Percentiles rank a stretch among this genome's conserved stretches.
Conservation (phyloP, 2,113 vertebrate genomes). For the Sylvia atricapilla region DNA sequence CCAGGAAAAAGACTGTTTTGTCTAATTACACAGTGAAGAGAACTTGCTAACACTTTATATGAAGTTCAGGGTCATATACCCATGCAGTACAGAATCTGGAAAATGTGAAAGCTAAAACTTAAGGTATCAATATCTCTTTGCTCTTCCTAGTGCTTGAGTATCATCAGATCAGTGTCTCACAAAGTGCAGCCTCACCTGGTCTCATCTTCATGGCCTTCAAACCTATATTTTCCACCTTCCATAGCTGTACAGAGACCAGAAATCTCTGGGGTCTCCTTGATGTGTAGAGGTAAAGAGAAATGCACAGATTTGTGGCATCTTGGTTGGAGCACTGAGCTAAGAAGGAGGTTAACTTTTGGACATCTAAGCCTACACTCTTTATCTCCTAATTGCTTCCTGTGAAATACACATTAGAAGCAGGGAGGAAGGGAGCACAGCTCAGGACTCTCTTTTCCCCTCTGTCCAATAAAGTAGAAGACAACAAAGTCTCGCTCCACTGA, state of each 20-base stretch:
- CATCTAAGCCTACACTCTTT: not conserved
- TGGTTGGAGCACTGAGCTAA: not conserved
- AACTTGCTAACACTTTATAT: not conserved
- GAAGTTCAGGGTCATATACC: not conserved
- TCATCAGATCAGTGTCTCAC: not conserved
- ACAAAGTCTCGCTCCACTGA: not conserved
- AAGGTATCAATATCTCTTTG: not conserved
- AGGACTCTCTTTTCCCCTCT: not conserved
- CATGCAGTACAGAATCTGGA: not conserved
- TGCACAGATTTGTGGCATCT: not conserved
- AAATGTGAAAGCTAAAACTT: not conserved
- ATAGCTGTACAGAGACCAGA: not conserved
- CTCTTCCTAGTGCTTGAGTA: not conserved
- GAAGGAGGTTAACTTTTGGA: not conserved
- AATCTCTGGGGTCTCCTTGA: not conserved
- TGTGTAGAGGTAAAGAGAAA: not conserved
- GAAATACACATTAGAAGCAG: not conserved
- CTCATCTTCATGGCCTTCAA: not conserved
- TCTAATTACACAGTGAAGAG: not conserved
- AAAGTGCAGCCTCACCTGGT: not conserved
- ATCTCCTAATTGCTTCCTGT: not conserved
- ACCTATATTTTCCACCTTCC: not conserved
- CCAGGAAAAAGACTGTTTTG: not conserved
- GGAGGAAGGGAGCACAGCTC: not conserved
- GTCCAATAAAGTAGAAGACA: not conserved